A percentile compares a stretch with the other conserved stretches of the same genome.
phyloP scores from a whole-genome alignment of 2,797 vertebrate species.

The Mastacembelus armatus region DNA sequence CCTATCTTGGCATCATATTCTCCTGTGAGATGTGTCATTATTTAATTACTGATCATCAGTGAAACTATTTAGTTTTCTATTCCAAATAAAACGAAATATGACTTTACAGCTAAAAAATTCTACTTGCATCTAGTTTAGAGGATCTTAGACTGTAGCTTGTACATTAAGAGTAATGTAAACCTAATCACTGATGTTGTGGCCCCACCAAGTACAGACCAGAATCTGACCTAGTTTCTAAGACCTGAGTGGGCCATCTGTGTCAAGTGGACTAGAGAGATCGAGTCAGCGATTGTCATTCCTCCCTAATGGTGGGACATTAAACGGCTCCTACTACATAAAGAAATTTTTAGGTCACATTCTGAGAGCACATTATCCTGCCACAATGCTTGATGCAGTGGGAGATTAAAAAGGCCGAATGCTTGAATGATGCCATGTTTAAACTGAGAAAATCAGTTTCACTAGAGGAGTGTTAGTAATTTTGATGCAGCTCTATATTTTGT shows the following conservation, averaged over 20 bases:
- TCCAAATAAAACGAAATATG: neutral
- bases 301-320: neutral
- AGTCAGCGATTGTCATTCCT: slow-evolving; percentile 25
- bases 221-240: slow-evolving; percentile 36
- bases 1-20: slow-evolving; percentile 98
- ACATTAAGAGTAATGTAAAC: neutral
- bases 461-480: slow-evolving; percentile 8
- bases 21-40: slow-evolving; percentile 64
- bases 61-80: no score
- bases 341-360: slow-evolving; percentile 6
- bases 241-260: slow-evolving; percentile 33
- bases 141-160: neutral
- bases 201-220: slow-evolving; percentile 13
- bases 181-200: neutral
- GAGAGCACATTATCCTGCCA: neutral
- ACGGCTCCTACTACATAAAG: neutral
- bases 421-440: neutral
- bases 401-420: no score
- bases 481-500: slow-evolving; percentile 14
- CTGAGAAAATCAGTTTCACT: neutral
- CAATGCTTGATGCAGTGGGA: neutral
- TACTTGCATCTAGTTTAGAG: neutral
- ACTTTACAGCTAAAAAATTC: neutral
- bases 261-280: slow-evolving; percentile 18
- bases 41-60: no score